Evolutionary conservation across 2,888 invertebrate genomes (phyloP).

Genomic region (Eupeodes latifasciatus): DNA sequence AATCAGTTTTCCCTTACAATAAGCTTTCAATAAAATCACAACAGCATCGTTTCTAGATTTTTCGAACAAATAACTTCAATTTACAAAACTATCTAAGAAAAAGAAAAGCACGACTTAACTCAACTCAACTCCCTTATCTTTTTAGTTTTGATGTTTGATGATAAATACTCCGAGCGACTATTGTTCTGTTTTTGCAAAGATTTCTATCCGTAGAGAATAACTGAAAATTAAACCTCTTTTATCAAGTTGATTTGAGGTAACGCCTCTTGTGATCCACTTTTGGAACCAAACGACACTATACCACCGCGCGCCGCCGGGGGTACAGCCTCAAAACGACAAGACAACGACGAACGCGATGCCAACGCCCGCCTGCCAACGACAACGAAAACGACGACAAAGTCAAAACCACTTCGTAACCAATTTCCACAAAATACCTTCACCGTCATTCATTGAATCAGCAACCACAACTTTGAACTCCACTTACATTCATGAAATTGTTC

Average conservation of each 20-base stretch:
- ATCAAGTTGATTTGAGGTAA: conserved; percentile 24
- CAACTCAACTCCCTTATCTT: not conserved
- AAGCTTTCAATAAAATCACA: not conserved
- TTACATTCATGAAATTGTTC: conserved; percentile 35
- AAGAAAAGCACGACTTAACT: not conserved
- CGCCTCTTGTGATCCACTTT: conserved; percentile 19
- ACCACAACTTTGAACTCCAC: conserved; percentile 45
- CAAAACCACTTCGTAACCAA: conserved; percentile 24
- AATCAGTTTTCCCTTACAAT: not conserved
- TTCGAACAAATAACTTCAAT: not conserved
- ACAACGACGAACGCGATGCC: no score
- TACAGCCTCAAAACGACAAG: not conserved
- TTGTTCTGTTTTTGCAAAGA: conserved; percentile 2
- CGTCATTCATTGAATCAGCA: conserved; percentile 51
- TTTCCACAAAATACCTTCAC: conserved; percentile 46
- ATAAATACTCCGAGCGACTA: not conserved
- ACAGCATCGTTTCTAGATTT: not conserved
- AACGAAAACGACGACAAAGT: not conserved
- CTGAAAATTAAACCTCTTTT: not conserved
- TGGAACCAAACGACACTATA: not conserved
- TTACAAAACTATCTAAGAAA: not conserved
- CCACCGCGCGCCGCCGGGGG: not conserved
- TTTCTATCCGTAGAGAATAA: not conserved
- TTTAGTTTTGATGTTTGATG: not conserved
- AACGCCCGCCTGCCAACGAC: not conserved